A percentile compares a stretch with the other conserved stretches of the same genome.
phyloP scores from a whole-genome alignment of 1,140 invertebrate species.

The Atta cephalotes region DNA sequence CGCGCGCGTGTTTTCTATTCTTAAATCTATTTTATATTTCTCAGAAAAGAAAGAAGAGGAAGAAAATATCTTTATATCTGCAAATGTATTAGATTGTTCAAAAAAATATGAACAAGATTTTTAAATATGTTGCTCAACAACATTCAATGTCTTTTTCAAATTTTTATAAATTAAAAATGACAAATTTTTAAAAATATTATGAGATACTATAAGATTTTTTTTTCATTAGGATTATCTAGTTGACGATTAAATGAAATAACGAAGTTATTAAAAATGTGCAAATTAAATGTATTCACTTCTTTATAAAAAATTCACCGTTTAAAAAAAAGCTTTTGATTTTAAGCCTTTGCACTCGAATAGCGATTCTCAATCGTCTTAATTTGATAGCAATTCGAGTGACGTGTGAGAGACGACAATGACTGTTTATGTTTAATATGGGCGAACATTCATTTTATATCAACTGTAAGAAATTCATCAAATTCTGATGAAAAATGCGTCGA shows the following conservation, averaged over 20 bases:
- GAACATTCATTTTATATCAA: too few species aligned
- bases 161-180: too few species aligned
- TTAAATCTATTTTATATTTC: slow-evolving; percentile 25
- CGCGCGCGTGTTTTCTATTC: neutral
- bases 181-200: too few species aligned
- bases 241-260: neutral
- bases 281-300: neutral
- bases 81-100: neutral
- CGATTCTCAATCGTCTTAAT: too few species aligned
- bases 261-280: neutral
- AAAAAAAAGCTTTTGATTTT: neutral
- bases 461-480: neutral
- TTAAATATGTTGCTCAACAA: neutral
- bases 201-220: too few species aligned
- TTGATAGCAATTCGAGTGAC: neutral
- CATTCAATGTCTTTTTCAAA: too few species aligned
- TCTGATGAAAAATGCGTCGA: neutral
- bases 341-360: too few species aligned
- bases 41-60: neutral
- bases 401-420: too few species aligned
- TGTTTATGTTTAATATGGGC: too few species aligned
- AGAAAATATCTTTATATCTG: neutral
- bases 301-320: neutral
- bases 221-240: too few species aligned
- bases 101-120: neutral